These are phyloP conservation scores for Ectropis grisescens DNA, from an alignment of 1,140 invertebrate species.

Conservation along the genomic window DNA sequence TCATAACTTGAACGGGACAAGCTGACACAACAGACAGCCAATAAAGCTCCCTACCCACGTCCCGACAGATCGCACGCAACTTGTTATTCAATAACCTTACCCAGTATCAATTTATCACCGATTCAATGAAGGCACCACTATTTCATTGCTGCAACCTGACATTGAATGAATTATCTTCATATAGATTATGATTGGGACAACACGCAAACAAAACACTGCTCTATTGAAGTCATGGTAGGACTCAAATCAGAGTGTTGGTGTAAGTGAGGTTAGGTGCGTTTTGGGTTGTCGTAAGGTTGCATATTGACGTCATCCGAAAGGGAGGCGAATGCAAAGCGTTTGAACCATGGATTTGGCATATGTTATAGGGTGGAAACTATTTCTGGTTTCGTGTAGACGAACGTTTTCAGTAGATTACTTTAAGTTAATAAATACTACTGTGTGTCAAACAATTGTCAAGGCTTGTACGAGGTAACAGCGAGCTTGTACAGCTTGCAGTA, in stretches of 20 bases:
- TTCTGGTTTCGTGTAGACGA: conserved; percentile 31
- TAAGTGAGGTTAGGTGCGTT: conserved; percentile 17
- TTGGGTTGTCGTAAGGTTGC: conserved; percentile 20
- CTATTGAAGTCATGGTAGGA: not conserved
- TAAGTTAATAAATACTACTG: not conserved
- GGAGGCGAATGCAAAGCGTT: conserved; percentile 67
- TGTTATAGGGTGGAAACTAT: conserved; percentile 56
- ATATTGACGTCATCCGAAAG: conserved; percentile 64
- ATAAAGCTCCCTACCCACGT: conserved; percentile 9
- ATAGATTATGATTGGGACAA: conserved; percentile 7
- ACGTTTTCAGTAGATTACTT: no score
- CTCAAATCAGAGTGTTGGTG: conserved; percentile 4
- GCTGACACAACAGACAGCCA: no score
- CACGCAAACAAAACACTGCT: not conserved
- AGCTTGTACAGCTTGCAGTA: no score
- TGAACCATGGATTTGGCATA: conserved; percentile 67
- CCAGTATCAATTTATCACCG: conserved; percentile 63
- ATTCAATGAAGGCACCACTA: conserved; percentile 66
- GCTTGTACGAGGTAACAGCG: no score
- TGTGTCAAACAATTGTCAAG: no score
- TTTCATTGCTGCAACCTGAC: conserved; percentile 41
- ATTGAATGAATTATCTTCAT: conserved; percentile 14
- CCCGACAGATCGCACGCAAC: conserved; percentile 46
- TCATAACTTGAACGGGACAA: no score
- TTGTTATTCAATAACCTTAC: conserved; percentile 66